A percentile compares a stretch with the other conserved stretches of the same genome.
Evolutionary conservation across 2,113 vertebrate genomes (phyloP).

Genomic region (Scartelaos histophorus): DNA sequence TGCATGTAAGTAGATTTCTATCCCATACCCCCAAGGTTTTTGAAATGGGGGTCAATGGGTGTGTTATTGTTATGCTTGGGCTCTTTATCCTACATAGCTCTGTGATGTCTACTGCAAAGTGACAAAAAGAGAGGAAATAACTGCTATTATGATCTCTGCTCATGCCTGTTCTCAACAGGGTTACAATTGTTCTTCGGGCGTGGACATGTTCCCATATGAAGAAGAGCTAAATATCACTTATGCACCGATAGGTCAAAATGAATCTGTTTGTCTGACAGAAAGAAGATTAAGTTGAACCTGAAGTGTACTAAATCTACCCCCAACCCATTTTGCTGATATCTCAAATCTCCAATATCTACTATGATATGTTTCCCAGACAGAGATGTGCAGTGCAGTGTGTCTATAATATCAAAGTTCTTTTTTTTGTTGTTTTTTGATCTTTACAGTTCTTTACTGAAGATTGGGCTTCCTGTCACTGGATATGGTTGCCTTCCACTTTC

Average conservation of each 20-base stretch:
- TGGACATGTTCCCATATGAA: conserved; percentile 43
- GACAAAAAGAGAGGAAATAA: conserved; percentile 67
- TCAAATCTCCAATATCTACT: too few species aligned
- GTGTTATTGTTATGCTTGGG: conserved; percentile 72
- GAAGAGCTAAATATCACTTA: conserved; percentile 67
- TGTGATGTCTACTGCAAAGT: conserved; percentile 68
- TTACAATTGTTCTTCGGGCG: conserved; percentile 58
- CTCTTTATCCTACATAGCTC: conserved; percentile 68
- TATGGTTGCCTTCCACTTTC: conserved; percentile 12
- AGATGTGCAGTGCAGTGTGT: not conserved
- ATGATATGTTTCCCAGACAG: not conserved
- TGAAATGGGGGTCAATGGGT: conserved; percentile 73
- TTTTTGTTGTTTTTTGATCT: too few species aligned
- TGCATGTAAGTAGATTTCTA: conserved; percentile 63
- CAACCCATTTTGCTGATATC: conserved; percentile 10
- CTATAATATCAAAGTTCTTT: not conserved
- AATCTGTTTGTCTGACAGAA: conserved; percentile 37
- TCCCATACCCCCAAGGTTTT: conserved; percentile 62
- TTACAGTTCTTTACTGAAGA: not conserved
- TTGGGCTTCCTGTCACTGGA: conserved; percentile 19
- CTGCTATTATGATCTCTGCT: conserved; percentile 62
- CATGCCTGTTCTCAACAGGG: conserved; percentile 49
- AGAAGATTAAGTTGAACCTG: conserved; percentile 49
- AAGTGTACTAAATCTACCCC: conserved; percentile 34
- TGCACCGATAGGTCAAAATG: conserved; percentile 53